Evolutionary conservation across 2,888 invertebrate genomes (phyloP).

Genomic region (Amphipoea lucens): DNA sequence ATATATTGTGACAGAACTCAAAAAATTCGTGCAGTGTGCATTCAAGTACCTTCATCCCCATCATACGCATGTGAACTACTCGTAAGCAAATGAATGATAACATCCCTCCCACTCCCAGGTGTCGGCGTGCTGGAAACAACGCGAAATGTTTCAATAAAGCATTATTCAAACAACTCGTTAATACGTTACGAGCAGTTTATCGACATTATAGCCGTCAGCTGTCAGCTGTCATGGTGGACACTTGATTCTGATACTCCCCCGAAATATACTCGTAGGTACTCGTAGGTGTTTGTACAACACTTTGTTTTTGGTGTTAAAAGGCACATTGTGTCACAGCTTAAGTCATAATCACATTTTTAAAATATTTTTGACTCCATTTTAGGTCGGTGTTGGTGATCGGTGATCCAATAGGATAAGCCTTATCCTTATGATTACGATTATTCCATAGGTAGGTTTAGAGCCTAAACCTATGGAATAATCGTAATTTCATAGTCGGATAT

Average conservation of each 20-base stretch:
- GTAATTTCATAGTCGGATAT: too few relatives aligned
- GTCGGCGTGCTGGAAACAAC: neutral
- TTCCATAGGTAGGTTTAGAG: too few relatives aligned
- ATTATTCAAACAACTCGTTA: conserved; percentile 6
- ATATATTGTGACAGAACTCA: neutral
- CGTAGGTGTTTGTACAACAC: conserved; percentile 11
- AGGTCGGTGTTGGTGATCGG: neutral
- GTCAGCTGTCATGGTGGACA: conserved; percentile 20
- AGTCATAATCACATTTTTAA: neutral
- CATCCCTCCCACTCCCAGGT: neutral
- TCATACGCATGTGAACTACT: neutral
- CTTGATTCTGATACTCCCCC: conserved; percentile 7
- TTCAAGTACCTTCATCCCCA: neutral
- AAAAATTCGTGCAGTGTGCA: neutral
- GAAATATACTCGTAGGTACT: neutral
- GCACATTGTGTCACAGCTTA: neutral
- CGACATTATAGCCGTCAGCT: conserved; percentile 2
- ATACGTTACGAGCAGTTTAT: conserved; percentile 45
- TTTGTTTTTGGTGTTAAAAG: neutral
- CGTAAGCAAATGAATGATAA: neutral
- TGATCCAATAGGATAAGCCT: neutral
- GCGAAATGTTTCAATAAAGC: conserved; percentile 15
- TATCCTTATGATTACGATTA: too few relatives aligned
- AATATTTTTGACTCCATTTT: neutral
- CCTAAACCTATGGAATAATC: too few relatives aligned